Evolutionary conservation across 2,888 invertebrate genomes (phyloP), one percentile per base, ranked within the genome.

Genomic region (Temnothorax unifasciatus): DNA sequence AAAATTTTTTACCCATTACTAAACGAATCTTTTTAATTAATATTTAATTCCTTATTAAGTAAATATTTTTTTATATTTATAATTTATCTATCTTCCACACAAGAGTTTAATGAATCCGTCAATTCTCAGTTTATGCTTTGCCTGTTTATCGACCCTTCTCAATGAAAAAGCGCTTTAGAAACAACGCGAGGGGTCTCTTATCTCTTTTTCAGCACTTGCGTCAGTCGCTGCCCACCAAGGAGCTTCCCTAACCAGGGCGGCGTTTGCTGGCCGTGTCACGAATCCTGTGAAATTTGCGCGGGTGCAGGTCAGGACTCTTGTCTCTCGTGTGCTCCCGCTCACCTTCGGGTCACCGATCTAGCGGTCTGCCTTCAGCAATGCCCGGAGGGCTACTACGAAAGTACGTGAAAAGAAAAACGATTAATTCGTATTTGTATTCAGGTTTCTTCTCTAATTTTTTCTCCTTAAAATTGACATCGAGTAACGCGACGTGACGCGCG

Each of bases 221-320:
- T 98, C 3, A 97, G 97, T 87, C 96, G 97, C 71, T 98, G 98
- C 93, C 98, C 98, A 9, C 97, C 97, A 18, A 96, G 98, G 90
- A 98, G 98, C 92, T 98, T 97, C 92, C 97, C 97, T 0, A 97
- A 98, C 93, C 97, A 97, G 91, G 97, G 97, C 61, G 97, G 97
- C 63, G 96, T 97, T 34, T 98, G 98, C 92, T 97, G 97, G 96
- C 97, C 97, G 0, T 99, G 98, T 92, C 98, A 98, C 93, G 98
- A 98, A 93, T 98, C 98, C 18, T 99, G 98, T 93, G 97, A 97
- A 93, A 98, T 97, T 21, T 99, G 98, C 92, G 97, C 97, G 38
- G 98, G 98, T 9, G 97, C 98, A 4, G 98, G 98, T 15, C 98
- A 97, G 93, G 98, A 98, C 93, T 98, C 98, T 77, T 98, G 98